Evolutionary conservation across 2,888 invertebrate species (phyloP).

Genomic region (Spodoptera picta): DNA sequence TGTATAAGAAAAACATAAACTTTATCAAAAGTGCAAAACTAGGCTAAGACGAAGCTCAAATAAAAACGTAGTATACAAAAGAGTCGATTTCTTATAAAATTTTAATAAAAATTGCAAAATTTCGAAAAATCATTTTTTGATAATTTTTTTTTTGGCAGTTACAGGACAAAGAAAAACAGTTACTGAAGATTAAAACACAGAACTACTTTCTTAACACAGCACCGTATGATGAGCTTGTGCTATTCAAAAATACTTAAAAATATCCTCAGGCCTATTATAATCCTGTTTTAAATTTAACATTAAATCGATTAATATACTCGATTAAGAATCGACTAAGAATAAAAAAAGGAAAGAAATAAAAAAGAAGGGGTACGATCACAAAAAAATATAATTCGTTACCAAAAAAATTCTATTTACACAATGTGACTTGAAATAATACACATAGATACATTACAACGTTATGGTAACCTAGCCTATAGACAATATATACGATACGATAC

Average conservation of each 20-base stretch:
- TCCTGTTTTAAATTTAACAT: slow-evolving; percentile 17
- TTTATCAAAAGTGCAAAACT: slow-evolving; percentile 38
- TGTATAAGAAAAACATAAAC: slow-evolving; percentile 30
- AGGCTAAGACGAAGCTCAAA: slow-evolving; percentile 18
- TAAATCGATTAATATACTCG: slow-evolving; percentile 38
- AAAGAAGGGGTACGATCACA: slow-evolving; percentile 76
- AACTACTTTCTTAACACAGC: slow-evolving; percentile 49
- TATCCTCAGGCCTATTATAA: slow-evolving; percentile 28
- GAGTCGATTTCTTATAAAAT: slow-evolving; percentile 5
- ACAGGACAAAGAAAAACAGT: slow-evolving; percentile 18
- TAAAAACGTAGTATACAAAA: slow-evolving; percentile 11
- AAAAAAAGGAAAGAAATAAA: slow-evolving; percentile 56
- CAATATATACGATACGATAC: slow-evolving; percentile 50
- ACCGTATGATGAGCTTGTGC: slow-evolving; percentile 49
- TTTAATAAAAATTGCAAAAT: slow-evolving; percentile 3
- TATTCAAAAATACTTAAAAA: slow-evolving; percentile 39
- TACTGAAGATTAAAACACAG: slow-evolving; percentile 34
- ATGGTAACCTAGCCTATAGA: slow-evolving; percentile 63
- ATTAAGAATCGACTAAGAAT: slow-evolving; percentile 32
- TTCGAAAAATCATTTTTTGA: neutral
- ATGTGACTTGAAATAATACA: slow-evolving; percentile 61
- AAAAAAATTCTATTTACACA: slow-evolving; percentile 82
- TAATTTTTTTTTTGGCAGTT: slow-evolving; percentile 33
- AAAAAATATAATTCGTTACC: slow-evolving; percentile 86
- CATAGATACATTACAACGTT: slow-evolving; percentile 55